Evolutionary conservation across 2,113 vertebrate species (phyloP).

Genomic region (Lates calcarifer): DNA sequence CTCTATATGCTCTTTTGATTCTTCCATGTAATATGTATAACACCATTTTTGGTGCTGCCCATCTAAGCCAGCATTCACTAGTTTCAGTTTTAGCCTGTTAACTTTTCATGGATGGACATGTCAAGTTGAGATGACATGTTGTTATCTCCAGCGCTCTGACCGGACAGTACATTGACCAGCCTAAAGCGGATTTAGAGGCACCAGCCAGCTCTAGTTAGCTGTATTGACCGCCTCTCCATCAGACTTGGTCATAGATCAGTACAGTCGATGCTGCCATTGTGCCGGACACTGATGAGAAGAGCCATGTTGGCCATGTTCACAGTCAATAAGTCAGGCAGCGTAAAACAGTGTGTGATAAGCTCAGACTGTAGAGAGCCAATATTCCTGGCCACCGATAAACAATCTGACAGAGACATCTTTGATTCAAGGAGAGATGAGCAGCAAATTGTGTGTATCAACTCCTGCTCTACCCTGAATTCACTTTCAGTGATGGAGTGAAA

Average conservation of each 20-base stretch:
- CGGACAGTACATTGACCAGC: constrained; percentile 42
- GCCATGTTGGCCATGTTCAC: constrained; percentile 64
- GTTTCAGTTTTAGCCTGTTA: constrained; percentile 6
- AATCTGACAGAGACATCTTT: constrained; percentile 70
- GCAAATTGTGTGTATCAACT: constrained; percentile 59
- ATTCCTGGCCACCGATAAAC: constrained; percentile 62
- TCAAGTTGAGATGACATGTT: constrained; percentile 43
- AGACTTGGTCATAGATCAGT: constrained; percentile 70
- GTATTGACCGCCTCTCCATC: constrained; percentile 66
- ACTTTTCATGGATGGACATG: constrained; percentile 21
- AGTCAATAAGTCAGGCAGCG: constrained; percentile 76
- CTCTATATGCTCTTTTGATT: constrained; percentile 16
- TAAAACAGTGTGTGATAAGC: constrained; percentile 72
- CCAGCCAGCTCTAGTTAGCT: constrained; percentile 60
- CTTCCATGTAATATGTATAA: constrained; percentile 6
- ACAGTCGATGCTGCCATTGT: constrained; percentile 62
- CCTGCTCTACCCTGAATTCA: constrained; percentile 14
- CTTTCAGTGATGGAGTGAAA: constrained; percentile 17
- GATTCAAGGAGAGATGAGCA: constrained; percentile 64
- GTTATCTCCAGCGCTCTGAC: constrained; percentile 39
- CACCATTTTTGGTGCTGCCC: neutral
- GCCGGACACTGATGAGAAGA: constrained; percentile 68
- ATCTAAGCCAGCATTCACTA: neutral
- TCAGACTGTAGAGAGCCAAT: constrained; percentile 46
- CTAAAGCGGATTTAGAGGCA: constrained; percentile 64